phyloP scores from a whole-genome alignment of 1,140 invertebrate genomes.

The Onthophagus taurus region DNA sequence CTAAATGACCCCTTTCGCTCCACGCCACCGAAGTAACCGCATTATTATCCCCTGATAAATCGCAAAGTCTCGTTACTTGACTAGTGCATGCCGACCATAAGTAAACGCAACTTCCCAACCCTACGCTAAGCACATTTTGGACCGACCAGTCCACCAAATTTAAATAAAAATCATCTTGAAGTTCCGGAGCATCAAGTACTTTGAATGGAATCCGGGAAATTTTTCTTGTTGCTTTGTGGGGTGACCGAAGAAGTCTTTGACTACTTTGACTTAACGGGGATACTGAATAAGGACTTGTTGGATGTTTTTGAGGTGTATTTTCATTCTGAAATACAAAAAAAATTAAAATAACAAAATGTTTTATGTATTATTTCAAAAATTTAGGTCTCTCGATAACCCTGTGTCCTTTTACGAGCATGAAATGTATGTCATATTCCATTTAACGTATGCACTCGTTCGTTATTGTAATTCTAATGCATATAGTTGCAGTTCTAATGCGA shows the following conservation, averaged over 20 bases:
- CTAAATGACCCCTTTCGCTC: slow-evolving; percentile 93
- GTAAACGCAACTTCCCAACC: slow-evolving; percentile 95
- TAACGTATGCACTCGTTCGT: too few relatives aligned
- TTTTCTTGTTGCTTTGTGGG: slow-evolving; percentile 89
- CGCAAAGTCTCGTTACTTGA: slow-evolving; percentile 94
- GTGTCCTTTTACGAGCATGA: too few relatives aligned
- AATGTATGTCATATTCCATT: too few relatives aligned
- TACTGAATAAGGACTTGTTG: slow-evolving; percentile 75
- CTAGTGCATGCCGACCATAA: slow-evolving; percentile 98
- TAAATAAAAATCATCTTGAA: slow-evolving; percentile 98
- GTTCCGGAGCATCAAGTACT: slow-evolving; percentile 93
- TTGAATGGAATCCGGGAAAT: slow-evolving; percentile 97
- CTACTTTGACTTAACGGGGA: slow-evolving; percentile 91
- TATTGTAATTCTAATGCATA: too few relatives aligned
- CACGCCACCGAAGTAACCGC: slow-evolving; percentile 97
- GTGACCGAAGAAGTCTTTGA: slow-evolving; percentile 86
- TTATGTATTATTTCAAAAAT: too few relatives aligned
- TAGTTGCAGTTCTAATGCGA: too few relatives aligned
- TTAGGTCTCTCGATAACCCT: too few relatives aligned
- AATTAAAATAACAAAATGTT: too few relatives aligned
- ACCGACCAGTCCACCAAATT: slow-evolving; percentile 99
- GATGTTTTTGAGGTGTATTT: slow-evolving; percentile 47
- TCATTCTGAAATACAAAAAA: slow-evolving; percentile 42
- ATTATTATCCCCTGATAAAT: slow-evolving; percentile 86
- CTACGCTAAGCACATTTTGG: slow-evolving; percentile 98